A percentile compares a stretch with the other conserved stretches of the same genome.
These are phyloP conservation scores for Gryllus bimaculatus DNA, from an alignment of 1,140 invertebrate species.

Conservation along the genomic window DNA sequence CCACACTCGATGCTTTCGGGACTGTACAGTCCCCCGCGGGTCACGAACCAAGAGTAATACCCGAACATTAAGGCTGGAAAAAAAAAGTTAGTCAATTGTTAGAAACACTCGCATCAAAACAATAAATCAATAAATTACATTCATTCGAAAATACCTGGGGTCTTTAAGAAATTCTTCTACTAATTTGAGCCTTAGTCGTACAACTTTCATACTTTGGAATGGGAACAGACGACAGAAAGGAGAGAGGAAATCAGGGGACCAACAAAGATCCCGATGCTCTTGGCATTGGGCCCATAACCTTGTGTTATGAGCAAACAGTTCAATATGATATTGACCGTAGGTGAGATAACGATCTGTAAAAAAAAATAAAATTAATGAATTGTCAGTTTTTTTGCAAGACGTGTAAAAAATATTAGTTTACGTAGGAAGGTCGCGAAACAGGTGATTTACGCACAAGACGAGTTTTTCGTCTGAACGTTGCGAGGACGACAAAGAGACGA, in stretches of 20 bases:
- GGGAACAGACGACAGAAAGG: slow-evolving; percentile 74
- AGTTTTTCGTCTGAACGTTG: no score
- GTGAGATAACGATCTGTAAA: slow-evolving; percentile 56
- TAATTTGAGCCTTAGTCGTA: slow-evolving; percentile 60
- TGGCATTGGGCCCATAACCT: slow-evolving; percentile 72
- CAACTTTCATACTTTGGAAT: slow-evolving; percentile 79
- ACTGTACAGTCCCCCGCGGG: slow-evolving; percentile 77
- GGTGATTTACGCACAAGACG: no score
- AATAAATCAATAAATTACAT: no score
- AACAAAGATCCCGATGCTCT: slow-evolving; percentile 59
- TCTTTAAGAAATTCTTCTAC: slow-evolving; percentile 61
- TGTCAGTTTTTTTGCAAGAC: no score
- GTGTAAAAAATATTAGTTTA: no score
- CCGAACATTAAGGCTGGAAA: slow-evolving; percentile 57
- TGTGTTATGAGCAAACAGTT: slow-evolving; percentile 74
- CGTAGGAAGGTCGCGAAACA: no score
- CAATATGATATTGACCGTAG: slow-evolving; percentile 64
- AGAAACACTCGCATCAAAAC: no score
- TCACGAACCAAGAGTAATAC: slow-evolving; percentile 71
- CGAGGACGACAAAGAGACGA: no score
- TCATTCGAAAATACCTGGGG: slow-evolving; percentile 46
- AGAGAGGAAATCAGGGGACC: slow-evolving; percentile 61
- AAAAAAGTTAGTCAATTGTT: background rate
- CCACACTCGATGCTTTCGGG: slow-evolving; percentile 72
- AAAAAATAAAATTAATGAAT: background rate